phyloP scores from a whole-genome alignment of 2,797 vertebrate genomes.

The Ceryle rudis region DNA sequence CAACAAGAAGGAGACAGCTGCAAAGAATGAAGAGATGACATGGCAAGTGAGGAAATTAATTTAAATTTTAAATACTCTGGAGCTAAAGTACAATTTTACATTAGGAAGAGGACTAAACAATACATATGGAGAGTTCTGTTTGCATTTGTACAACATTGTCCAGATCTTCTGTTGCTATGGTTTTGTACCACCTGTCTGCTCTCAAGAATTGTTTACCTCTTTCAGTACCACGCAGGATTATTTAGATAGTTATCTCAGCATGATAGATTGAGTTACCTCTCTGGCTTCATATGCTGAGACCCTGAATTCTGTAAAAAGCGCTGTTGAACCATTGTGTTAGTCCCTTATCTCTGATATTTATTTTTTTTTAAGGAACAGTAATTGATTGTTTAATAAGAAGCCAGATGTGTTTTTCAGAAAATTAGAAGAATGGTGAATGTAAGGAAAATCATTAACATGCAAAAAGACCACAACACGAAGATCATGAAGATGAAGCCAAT shows the following conservation, averaged over 20 bases:
- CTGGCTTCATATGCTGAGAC: conserved; percentile 12
- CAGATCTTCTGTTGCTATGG: conserved; percentile 65
- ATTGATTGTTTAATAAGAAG: background rate
- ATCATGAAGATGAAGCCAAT: background rate
- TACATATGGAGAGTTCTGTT: conserved; percentile 53
- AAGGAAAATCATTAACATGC: background rate
- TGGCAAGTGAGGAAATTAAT: background rate
- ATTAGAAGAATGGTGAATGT: background rate
- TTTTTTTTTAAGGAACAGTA: background rate
- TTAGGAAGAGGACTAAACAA: conserved; percentile 43
- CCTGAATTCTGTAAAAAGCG: conserved; percentile 9
- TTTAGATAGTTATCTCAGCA: conserved; percentile 57
- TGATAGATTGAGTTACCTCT: conserved; percentile 58
- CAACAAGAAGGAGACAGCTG: background rate
- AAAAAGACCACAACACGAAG: background rate
- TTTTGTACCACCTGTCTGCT: conserved; percentile 68
- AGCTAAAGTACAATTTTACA: conserved; percentile 18
- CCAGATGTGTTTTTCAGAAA: background rate
- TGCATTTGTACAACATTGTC: conserved; percentile 47
- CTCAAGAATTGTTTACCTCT: conserved; percentile 63
- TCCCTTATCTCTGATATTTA: background rate
- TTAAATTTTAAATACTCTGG: conserved; percentile 20
- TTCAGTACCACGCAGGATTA: background rate
- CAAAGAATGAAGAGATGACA: background rate
- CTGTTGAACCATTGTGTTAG: background rate